These are phyloP conservation scores for Sinosuthora webbiana DNA, from an alignment of 2,113 vertebrate species.

Conservation along the genomic window DNA sequence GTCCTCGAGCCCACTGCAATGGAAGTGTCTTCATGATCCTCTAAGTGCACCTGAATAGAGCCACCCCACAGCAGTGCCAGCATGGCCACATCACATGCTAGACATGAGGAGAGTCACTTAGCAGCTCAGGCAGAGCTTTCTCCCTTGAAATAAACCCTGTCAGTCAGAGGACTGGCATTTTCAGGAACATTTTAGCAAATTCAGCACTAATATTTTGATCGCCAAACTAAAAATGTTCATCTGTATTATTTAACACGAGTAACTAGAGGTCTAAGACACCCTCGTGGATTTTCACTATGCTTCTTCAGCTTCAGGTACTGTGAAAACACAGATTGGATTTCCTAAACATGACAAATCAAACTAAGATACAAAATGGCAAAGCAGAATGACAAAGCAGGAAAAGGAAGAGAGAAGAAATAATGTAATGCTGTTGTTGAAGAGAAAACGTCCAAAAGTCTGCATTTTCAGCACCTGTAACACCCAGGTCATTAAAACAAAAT, in stretches of 20 bases:
- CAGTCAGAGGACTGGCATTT: neutral
- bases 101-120: rapidly evolving
- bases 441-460: neutral
- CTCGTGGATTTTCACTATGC: neutral
- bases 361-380: neutral
- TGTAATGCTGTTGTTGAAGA: rapidly evolving
- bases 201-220: neutral
- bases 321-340: neutral
- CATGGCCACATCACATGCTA: rapidly evolving
- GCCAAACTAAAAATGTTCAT: neutral
- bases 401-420: neutral
- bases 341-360: neutral
- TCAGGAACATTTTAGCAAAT: neutral
- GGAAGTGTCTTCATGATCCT: neutral
- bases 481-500: neutral
- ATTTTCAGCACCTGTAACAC: neutral
- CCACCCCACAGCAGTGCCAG: neutral
- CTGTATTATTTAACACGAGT: neutral
- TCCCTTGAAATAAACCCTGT: neutral
- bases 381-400: neutral
- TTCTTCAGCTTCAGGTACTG: neutral
- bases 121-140: neutral
- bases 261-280: neutral
- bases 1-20: neutral
- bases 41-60: rapidly evolving